These are phyloP conservation scores for Magallana nippona DNA, from an alignment of 2,888 invertebrate species.

Conservation along the genomic window DNA sequence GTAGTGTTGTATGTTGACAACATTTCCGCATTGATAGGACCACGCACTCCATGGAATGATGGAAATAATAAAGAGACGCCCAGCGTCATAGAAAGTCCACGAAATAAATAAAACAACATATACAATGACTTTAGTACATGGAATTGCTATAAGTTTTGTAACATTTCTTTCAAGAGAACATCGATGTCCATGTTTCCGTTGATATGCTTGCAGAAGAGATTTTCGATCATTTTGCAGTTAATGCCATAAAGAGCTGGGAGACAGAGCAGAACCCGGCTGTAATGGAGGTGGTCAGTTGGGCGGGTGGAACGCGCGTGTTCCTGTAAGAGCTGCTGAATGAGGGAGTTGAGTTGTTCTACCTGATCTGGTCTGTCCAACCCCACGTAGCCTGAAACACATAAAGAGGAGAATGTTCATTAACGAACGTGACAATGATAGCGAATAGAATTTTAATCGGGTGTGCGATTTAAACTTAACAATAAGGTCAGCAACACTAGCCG, in stretches of 20 bases:
- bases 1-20: neutral
- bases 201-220: conserved; percentile 75
- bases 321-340: conserved; percentile 74
- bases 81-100: conserved; percentile 29
- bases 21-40: conserved; percentile 23
- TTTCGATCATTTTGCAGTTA: conserved; percentile 75
- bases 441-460: neutral
- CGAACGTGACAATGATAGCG: neutral
- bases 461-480: neutral
- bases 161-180: conserved; percentile 74
- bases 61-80: conserved; percentile 9
- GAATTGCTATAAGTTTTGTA: conserved; percentile 59
- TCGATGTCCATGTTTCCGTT: conserved; percentile 72
- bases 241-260: conserved; percentile 76
- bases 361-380: conserved; percentile 68
- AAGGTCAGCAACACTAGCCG: neutral
- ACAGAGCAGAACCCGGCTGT: conserved; percentile 75
- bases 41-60: conserved; percentile 23
- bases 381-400: conserved; percentile 66
- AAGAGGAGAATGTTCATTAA: conserved; percentile 19
- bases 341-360: conserved; percentile 73
- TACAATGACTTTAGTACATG: neutral
- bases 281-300: conserved; percentile 75
- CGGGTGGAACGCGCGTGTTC: conserved; percentile 71
- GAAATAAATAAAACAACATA: conserved; percentile 30